Conservation (phyloP, 1,140 invertebrate genomes). For the Aphidius ervi region DNA sequence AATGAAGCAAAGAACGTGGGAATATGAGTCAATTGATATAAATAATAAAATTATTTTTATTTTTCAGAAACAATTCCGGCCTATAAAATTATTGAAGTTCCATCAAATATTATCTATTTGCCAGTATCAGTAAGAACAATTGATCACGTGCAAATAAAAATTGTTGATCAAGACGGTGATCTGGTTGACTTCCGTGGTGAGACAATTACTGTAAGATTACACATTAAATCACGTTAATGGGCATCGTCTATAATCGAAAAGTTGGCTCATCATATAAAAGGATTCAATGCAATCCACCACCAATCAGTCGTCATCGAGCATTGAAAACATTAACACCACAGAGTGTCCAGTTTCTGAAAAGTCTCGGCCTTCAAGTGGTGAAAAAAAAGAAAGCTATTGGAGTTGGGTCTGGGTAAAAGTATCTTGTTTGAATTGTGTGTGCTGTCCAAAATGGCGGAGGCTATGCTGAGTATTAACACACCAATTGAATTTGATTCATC, state of each 20-base stretch:
- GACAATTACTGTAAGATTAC: conserved; percentile 5
- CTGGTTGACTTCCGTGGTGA: conserved; percentile 3
- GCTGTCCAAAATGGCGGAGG: too few species aligned
- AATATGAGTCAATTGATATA: too few species aligned
- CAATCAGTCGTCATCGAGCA: not conserved
- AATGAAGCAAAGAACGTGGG: too few species aligned
- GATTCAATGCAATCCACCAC: too few species aligned
- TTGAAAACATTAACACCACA: not conserved
- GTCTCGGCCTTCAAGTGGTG: too few species aligned
- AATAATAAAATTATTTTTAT: too few species aligned
- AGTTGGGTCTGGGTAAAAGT: too few species aligned
- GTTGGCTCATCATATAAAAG: not conserved
- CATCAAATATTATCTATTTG: not conserved
- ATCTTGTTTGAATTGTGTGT: too few species aligned
- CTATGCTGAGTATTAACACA: not conserved
- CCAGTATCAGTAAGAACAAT: not conserved
- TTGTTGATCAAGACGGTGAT: conserved; percentile 7
- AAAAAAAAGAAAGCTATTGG: too few species aligned
- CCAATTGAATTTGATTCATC: conserved; percentile 28
- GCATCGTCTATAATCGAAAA: not conserved
- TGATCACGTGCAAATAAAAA: not conserved
- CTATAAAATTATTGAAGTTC: conserved; percentile 14
- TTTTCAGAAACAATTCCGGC: too few species aligned
- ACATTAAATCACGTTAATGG: conserved; percentile 6
- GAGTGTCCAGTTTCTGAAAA: too few species aligned